Evolutionary conservation across 2,888 invertebrate species (phyloP).

Genomic region (Aleiodes testaceus): DNA sequence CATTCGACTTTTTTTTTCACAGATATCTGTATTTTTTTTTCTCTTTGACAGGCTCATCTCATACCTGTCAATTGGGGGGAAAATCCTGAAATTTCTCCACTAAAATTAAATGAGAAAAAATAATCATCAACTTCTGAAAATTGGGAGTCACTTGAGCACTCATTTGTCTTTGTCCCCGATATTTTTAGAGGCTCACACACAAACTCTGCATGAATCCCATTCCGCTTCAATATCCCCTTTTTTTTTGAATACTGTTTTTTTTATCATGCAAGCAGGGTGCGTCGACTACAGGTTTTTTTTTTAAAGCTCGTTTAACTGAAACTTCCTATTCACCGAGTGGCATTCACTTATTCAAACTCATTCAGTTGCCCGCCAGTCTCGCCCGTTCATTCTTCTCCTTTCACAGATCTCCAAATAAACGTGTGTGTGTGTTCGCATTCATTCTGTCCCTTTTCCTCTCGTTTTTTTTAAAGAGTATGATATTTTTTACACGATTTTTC

Average conservation of each 20-base stretch:
- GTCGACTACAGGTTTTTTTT: conserved; percentile 27
- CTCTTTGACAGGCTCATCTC: background rate
- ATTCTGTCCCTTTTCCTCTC: background rate
- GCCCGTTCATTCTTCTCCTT: background rate
- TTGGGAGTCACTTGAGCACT: too few species aligned
- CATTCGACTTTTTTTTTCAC: conserved; percentile 3
- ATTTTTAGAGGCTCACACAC: too few species aligned
- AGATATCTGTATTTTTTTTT: background rate
- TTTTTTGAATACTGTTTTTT: background rate
- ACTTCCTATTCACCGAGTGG: conserved; percentile 50
- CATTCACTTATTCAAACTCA: conserved; percentile 54
- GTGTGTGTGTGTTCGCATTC: background rate
- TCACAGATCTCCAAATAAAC: conserved; percentile 10
- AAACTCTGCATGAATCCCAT: too few species aligned
- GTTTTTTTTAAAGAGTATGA: background rate
- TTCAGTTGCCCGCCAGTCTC: conserved; percentile 41
- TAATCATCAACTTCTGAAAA: too few species aligned
- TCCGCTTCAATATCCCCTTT: background rate
- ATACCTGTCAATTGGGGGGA: too few species aligned
- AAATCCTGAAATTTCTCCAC: too few species aligned
- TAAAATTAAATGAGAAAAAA: too few species aligned
- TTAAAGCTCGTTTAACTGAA: conserved; percentile 57
- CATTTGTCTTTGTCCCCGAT: too few species aligned
- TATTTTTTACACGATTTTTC: conserved; percentile 16
- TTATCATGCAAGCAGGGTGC: background rate